Evolutionary conservation across 2,797 vertebrate genomes (phyloP).

Genomic region (Galaxias olidus): DNA sequence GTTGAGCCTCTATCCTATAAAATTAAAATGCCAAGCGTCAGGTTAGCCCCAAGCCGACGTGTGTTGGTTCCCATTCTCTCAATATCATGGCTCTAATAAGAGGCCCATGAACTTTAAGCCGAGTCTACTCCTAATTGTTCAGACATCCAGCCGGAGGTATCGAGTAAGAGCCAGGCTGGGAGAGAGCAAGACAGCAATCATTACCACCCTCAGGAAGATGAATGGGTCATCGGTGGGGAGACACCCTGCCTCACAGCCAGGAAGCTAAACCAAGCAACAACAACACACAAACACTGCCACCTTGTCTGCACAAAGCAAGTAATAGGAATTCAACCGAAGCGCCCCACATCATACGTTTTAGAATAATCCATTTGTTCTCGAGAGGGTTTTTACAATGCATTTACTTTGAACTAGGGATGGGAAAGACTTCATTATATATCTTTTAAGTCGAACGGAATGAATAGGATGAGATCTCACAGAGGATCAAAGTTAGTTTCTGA

Average conservation of each 20-base stretch:
- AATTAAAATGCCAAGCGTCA: constrained; percentile 49
- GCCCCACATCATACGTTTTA: background rate
- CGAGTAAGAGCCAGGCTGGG: constrained; percentile 38
- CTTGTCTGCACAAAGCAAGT: background rate
- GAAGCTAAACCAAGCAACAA: constrained; percentile 35
- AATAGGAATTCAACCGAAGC: background rate
- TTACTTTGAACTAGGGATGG: constrained; percentile 8
- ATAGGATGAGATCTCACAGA: constrained; percentile 27
- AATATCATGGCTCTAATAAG: constrained; percentile 50
- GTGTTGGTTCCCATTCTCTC: constrained; percentile 18
- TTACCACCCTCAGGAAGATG: constrained; percentile 62
- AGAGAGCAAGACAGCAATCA: constrained; percentile 47
- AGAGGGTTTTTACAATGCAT: constrained; percentile 17
- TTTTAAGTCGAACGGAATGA: constrained; percentile 28
- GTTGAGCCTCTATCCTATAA: too few species aligned
- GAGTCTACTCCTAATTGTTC: constrained; percentile 61
- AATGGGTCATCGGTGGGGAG: constrained; percentile 50
- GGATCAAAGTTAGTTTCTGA: constrained; percentile 39
- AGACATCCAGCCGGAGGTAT: constrained; percentile 60
- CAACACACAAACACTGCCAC: constrained; percentile 16
- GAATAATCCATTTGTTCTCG: background rate
- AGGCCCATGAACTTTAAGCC: constrained; percentile 51
- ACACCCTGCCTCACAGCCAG: constrained; percentile 22
- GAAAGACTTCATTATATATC: constrained; percentile 22
- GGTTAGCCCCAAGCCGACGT: constrained; percentile 21